Conservation (phyloP, 2,888 invertebrate species). For the Ormyrus thymus region DNA sequence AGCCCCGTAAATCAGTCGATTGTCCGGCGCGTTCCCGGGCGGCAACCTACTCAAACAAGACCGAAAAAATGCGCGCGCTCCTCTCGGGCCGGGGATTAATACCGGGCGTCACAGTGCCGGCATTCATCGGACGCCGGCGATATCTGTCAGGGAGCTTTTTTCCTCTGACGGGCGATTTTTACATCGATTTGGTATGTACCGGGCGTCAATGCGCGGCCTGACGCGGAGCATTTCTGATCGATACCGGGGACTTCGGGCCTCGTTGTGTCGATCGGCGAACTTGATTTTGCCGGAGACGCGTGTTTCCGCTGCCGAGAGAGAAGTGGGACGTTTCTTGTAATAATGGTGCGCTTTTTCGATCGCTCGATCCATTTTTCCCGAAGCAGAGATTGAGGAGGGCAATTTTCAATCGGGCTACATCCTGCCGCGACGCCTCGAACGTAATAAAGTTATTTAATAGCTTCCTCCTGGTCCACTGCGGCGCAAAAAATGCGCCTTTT, state of each 20-base stretch:
- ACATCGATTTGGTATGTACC: not conserved
- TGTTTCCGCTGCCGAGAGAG: slow-evolving; percentile 15
- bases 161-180: slow-evolving; percentile 9
- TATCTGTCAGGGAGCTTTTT: slow-evolving; percentile 16
- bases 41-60: slow-evolving; percentile 37
- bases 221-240: slow-evolving; percentile 1
- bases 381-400: not conserved
- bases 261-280: slow-evolving; percentile 5
- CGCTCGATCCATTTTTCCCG: not conserved
- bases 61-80: not conserved
- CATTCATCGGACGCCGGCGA: slow-evolving; percentile 33
- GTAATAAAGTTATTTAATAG: slow-evolving; percentile 45
- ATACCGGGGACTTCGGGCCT: not conserved
- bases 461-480: slow-evolving; percentile 18
- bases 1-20: slow-evolving; percentile 35
- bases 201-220: not conserved
- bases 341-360: too few relatives aligned
- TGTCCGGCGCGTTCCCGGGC: slow-evolving; percentile 3
- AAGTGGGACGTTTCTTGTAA: not conserved
- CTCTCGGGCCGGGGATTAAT: slow-evolving; percentile 15
- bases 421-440: slow-evolving; percentile 1
- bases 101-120: slow-evolving; percentile 17
- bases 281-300: slow-evolving; percentile 10
- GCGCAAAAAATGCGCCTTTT: not conserved
- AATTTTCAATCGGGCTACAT: not conserved